Conservation (phyloP, 2,888 invertebrate species). For the Pilophorus perplexus region DNA sequence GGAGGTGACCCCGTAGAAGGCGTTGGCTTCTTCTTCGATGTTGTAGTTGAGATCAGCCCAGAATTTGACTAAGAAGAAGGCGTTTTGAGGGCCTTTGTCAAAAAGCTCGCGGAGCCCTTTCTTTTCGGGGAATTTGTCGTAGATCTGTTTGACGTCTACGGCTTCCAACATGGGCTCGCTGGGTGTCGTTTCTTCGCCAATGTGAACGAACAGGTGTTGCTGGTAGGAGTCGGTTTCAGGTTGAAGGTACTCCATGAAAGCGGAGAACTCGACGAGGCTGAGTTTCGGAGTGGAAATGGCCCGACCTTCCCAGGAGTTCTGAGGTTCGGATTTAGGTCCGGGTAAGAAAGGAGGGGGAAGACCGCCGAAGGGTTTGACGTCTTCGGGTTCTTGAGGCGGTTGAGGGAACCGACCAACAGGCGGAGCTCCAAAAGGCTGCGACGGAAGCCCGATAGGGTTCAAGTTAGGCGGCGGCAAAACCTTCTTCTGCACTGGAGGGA, state of each 20-base stretch:
- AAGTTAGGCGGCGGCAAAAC: constrained; percentile 21
- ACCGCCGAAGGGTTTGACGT: constrained; percentile 81
- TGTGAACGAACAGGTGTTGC: constrained; percentile 93
- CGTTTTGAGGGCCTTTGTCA: constrained; percentile 93
- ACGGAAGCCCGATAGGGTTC: constrained; percentile 15
- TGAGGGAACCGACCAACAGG: constrained; percentile 24
- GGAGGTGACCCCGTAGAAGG: constrained; percentile 96
- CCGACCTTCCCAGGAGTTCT: constrained; percentile 76
- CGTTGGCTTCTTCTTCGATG: constrained; percentile 89
- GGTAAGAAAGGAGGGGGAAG: constrained; percentile 62
- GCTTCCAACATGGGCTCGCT: constrained; percentile 93
- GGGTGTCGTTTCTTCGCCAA: constrained; percentile 89
- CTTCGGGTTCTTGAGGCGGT: constrained; percentile 53
- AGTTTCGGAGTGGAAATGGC: constrained; percentile 97
- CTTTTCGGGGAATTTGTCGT: constrained; percentile 98
- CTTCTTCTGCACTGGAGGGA: constrained; percentile 25
- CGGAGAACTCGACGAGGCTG: constrained; percentile 94
- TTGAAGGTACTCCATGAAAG: constrained; percentile 94
- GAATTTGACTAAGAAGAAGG: constrained; percentile 99
- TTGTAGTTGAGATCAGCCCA: constrained; percentile 98
- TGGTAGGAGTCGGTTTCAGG: constrained; percentile 56
- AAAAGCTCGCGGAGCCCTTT: constrained; percentile 96
- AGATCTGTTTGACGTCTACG: constrained; percentile 96
- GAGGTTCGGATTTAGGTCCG: constrained; percentile 54
- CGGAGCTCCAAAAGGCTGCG: constrained; percentile 25